phyloP scores from a whole-genome alignment of 2,888 invertebrate genomes.

The Eupithecia insigniata region DNA sequence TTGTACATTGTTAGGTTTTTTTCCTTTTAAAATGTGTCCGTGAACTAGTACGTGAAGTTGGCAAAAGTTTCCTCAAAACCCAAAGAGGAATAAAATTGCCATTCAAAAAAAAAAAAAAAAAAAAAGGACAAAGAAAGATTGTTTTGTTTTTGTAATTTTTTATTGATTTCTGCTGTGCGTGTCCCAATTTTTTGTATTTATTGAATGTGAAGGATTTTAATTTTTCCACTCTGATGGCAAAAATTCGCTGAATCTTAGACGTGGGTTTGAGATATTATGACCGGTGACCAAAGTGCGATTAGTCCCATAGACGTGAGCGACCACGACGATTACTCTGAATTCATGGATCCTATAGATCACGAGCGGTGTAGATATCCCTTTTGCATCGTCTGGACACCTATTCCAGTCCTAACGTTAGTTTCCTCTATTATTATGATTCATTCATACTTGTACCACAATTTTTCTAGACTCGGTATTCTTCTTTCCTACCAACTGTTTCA shows the following conservation, averaged over 20 bases:
- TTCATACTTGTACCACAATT: not conserved
- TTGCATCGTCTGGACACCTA: conserved; percentile 98
- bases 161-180: not conserved
- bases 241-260: not conserved
- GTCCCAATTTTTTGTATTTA: not conserved
- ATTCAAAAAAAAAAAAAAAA: no score
- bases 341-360: conserved; percentile 84
- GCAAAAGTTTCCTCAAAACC: no score
- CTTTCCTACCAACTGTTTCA: conserved; percentile 66
- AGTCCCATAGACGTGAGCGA: conserved; percentile 63
- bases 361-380: conserved; percentile 90
- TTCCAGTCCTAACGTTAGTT: conserved; percentile 93
- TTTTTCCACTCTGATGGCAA: not conserved
- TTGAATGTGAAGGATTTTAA: not conserved
- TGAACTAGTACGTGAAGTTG: no score
- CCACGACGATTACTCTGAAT: conserved; percentile 63
- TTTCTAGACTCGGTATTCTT: not conserved
- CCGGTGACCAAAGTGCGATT: conserved; percentile 65
- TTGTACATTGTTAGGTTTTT: no score
- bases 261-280: conserved; percentile 55
- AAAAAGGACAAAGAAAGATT: not conserved
- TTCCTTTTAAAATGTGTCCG: no score
- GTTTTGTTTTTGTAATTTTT: conserved; percentile 1
- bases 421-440: not conserved
- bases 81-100: no score